These are phyloP conservation scores for Metalampra italica DNA, from an alignment of 2,888 invertebrate genomes.

Conservation along the genomic window DNA sequence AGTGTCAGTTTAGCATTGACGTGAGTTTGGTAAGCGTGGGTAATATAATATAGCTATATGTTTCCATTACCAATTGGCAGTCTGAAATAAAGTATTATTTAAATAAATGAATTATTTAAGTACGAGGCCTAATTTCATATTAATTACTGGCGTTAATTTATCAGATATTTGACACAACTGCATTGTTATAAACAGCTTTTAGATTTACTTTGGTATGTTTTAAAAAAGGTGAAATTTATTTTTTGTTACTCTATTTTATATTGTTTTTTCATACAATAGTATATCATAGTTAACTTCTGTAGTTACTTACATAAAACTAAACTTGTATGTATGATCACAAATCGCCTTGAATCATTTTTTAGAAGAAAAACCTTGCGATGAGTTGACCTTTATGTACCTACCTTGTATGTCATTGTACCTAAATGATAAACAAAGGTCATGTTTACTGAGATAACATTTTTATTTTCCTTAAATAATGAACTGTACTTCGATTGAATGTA, in stretches of 20 bases:
- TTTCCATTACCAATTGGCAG: too few species aligned
- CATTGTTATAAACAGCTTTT: background rate
- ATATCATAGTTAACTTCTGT: too few species aligned
- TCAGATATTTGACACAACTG: slow-evolving; percentile 1
- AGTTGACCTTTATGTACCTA: background rate
- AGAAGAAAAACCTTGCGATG: background rate
- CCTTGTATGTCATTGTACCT: background rate
- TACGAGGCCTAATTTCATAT: too few species aligned
- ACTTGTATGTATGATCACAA: background rate
- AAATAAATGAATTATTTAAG: too few species aligned
- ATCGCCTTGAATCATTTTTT: background rate
- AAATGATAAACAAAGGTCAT: background rate
- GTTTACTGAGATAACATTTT: background rate
- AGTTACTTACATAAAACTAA: background rate
- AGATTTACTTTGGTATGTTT: too few species aligned
- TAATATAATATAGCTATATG: too few species aligned
- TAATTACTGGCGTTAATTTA: too few species aligned
- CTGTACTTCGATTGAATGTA: background rate
- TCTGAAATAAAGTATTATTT: too few species aligned
- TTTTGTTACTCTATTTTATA: too few species aligned
- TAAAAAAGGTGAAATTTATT: too few species aligned
- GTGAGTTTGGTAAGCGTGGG: slow-evolving; percentile 40
- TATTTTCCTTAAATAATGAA: background rate
- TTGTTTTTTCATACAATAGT: too few species aligned
- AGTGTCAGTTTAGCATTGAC: slow-evolving; percentile 69